These are phyloP conservation scores for Formica selysi DNA, from an alignment of 1,140 invertebrate species.

Conservation along the genomic window DNA sequence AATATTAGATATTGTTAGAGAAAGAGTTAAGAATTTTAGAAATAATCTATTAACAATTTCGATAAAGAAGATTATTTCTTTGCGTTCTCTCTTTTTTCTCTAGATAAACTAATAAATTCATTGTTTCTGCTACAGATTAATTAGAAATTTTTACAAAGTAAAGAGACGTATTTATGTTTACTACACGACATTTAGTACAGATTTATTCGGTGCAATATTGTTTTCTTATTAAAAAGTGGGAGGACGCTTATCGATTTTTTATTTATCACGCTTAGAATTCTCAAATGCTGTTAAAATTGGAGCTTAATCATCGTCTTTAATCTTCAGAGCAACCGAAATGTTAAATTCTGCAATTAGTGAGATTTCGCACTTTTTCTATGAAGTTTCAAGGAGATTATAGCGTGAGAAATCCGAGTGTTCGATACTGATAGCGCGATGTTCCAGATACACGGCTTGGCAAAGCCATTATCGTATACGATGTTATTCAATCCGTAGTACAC, in stretches of 20 bases:
- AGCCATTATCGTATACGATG: slow-evolving; percentile 73
- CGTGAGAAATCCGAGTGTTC: slow-evolving; percentile 68
- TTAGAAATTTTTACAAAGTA: too few relatives aligned
- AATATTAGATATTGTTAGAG: too few relatives aligned
- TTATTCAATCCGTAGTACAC: slow-evolving; percentile 73
- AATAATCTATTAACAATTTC: too few relatives aligned
- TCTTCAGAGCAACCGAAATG: not conserved
- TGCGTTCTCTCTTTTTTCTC: too few relatives aligned
- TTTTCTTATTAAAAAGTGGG: not conserved
- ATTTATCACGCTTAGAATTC: not conserved
- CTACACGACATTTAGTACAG: not conserved
- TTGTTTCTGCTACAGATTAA: too few relatives aligned
- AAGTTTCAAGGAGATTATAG: slow-evolving; percentile 23
- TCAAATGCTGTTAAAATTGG: not conserved
- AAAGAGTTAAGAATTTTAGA: too few relatives aligned
- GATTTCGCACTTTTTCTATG: slow-evolving; percentile 27
- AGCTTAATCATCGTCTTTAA: not conserved
- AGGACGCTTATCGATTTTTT: not conserved
- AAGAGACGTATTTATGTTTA: too few relatives aligned
- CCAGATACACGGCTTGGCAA: slow-evolving; percentile 70
- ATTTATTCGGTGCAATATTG: not conserved
- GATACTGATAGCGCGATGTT: slow-evolving; percentile 65
- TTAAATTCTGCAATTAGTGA: slow-evolving; percentile 48
- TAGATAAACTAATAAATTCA: too few relatives aligned
- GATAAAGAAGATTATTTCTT: too few relatives aligned